These are phyloP conservation scores for Lineus longissimus DNA, from an alignment of 1,140 invertebrate genomes.

Conservation along the genomic window DNA sequence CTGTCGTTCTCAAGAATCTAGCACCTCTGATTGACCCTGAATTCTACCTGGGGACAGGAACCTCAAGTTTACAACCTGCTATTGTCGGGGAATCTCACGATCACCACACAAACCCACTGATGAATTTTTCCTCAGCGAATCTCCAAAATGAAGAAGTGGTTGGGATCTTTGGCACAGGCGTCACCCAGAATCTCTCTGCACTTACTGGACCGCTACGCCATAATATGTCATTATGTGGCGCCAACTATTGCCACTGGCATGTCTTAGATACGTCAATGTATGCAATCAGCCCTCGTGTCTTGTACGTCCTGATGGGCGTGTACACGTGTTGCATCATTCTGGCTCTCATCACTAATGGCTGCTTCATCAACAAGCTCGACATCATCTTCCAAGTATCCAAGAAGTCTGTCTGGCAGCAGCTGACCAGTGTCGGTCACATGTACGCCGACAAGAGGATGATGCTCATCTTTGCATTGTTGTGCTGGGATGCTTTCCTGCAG, in stretches of 20 bases:
- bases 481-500: constrained; percentile 31
- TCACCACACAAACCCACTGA: neutral
- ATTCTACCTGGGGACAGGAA: neutral
- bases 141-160: neutral
- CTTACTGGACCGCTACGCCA: neutral
- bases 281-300: constrained; percentile 13
- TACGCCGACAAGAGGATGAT: constrained; percentile 25
- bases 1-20: constrained; percentile 25
- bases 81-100: neutral
- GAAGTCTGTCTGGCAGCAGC: constrained; percentile 13
- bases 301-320: constrained; percentile 34
- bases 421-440: constrained; percentile 29
- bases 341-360: constrained; percentile 27
- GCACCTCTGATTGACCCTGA: too few species aligned
- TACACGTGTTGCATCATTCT: constrained; percentile 28
- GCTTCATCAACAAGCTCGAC: constrained; percentile 33
- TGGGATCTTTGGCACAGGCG: neutral
- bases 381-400: constrained; percentile 17
- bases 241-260: constrained; percentile 30
- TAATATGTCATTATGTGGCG: constrained; percentile 22
- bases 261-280: constrained; percentile 17
- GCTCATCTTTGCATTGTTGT: constrained; percentile 23
- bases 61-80: neutral
- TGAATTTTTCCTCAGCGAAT: neutral
- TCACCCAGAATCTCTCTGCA: neutral